Evolutionary conservation across 2,888 invertebrate genomes (phyloP).

Genomic region (Ceraclea dissimilis): DNA sequence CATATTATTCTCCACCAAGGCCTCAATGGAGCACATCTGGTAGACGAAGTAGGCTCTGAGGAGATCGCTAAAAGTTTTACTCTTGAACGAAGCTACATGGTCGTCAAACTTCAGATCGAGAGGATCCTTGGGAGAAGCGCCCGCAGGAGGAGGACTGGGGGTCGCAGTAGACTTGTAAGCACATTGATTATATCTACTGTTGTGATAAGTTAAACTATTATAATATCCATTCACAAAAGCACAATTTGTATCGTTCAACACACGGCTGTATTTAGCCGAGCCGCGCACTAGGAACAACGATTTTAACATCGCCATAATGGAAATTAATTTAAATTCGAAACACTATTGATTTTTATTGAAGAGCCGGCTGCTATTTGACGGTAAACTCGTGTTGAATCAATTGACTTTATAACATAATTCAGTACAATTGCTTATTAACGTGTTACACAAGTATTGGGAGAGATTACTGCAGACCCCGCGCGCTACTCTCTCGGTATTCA

Average conservation of each 20-base stretch:
- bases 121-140: conserved; percentile 48
- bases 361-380: too few species aligned
- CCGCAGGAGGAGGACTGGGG: conserved; percentile 22
- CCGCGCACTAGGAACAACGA: background rate
- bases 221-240: background rate
- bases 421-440: too few species aligned
- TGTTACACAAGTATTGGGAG: too few species aligned
- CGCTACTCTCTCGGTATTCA: too few species aligned
- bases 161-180: conserved; percentile 11
- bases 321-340: too few species aligned
- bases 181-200: conserved; percentile 2
- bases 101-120: conserved; percentile 83
- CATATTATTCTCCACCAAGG: conserved; percentile 86
- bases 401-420: too few species aligned
- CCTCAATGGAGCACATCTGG: conserved; percentile 79
- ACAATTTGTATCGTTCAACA: background rate
- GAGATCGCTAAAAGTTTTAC: conserved; percentile 90
- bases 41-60: conserved; percentile 87
- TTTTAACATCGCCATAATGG: background rate
- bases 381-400: too few species aligned
- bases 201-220: too few species aligned
- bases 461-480: too few species aligned
- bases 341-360: too few species aligned
- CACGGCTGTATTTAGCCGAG: conserved; percentile 2
- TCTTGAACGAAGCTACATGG: conserved; percentile 86